Conservation (phyloP, 1,140 invertebrate genomes). For the Diabrotica virgifera region DNA sequence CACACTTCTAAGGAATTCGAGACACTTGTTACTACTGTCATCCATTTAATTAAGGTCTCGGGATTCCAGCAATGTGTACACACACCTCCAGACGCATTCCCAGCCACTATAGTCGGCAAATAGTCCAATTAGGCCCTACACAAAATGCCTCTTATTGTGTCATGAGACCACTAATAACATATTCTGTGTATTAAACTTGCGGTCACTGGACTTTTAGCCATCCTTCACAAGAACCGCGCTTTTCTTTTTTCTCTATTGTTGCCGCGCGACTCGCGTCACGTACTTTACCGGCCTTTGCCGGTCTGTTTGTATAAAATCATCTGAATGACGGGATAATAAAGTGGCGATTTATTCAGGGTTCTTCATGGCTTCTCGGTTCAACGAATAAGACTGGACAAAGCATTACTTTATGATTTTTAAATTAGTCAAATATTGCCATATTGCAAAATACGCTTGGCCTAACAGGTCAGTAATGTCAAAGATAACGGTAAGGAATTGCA, state of each 20-base stretch:
- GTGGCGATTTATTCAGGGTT: too few relatives aligned
- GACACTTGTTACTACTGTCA: slow-evolving; percentile 15
- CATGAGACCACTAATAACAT: slow-evolving; percentile 26
- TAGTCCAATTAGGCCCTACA: slow-evolving; percentile 29
- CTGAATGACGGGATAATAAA: not conserved
- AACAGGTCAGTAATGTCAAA: too few relatives aligned
- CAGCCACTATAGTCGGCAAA: slow-evolving; percentile 20
- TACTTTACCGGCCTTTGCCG: slow-evolving; percentile 22
- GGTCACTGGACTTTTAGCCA: slow-evolving; percentile 30
- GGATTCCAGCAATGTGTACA: slow-evolving; percentile 25
- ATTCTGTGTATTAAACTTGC: slow-evolving; percentile 28
- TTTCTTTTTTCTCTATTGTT: slow-evolving; percentile 18
- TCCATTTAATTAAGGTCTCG: slow-evolving; percentile 19
- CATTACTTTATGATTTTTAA: too few relatives aligned
- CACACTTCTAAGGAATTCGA: slow-evolving; percentile 10
- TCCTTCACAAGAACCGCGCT: slow-evolving; percentile 22
- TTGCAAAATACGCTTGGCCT: too few relatives aligned
- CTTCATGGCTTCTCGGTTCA: too few relatives aligned
- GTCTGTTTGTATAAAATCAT: slow-evolving; percentile 6
- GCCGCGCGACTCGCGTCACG: slow-evolving; percentile 27
- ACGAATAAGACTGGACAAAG: too few relatives aligned
- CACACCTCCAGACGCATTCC: slow-evolving; percentile 31
- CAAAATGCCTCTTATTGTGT: slow-evolving; percentile 24
- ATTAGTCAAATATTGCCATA: too few relatives aligned
- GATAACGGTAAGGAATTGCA: too few relatives aligned